phyloP scores from a whole-genome alignment of 2,113 vertebrate species.

The Clarias gariepinus region DNA sequence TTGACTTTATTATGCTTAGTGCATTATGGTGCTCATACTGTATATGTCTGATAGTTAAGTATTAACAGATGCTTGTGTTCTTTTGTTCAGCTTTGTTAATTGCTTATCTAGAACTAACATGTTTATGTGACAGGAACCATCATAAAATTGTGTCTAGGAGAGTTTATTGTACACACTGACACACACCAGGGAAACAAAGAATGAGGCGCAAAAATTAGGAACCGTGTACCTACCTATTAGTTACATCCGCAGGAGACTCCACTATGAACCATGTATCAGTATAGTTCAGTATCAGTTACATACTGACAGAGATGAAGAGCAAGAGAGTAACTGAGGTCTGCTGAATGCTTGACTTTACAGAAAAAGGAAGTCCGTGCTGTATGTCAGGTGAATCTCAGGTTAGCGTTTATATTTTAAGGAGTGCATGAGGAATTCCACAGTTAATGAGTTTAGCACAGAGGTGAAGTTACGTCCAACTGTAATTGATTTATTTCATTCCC shows the following conservation, averaged over 20 bases:
- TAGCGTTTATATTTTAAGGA: neutral
- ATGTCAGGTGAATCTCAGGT: neutral
- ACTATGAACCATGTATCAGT: constrained; percentile 17
- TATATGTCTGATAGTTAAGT: too few relatives aligned
- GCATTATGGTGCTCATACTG: too few relatives aligned
- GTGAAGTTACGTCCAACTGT: neutral
- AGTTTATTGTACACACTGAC: neutral
- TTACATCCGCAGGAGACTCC: neutral
- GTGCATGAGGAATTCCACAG: neutral
- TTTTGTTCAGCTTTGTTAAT: neutral
- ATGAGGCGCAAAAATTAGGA: neutral
- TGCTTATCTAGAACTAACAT: neutral
- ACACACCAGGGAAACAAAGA: neutral
- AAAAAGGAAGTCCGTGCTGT: neutral
- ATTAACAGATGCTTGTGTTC: too few relatives aligned
- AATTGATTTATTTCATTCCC: constrained; percentile 17
- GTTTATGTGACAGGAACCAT: neutral
- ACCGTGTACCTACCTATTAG: constrained; percentile 1
- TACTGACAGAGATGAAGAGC: neutral
- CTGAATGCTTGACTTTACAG: neutral
- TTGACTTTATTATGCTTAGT: too few relatives aligned
- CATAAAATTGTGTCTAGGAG: neutral
- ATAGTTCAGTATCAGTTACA: neutral
- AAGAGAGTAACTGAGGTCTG: neutral
- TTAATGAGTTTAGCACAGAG: neutral